Conservation (phyloP, 2,797 vertebrate genomes). For the Eospalax fontanierii region DNA sequence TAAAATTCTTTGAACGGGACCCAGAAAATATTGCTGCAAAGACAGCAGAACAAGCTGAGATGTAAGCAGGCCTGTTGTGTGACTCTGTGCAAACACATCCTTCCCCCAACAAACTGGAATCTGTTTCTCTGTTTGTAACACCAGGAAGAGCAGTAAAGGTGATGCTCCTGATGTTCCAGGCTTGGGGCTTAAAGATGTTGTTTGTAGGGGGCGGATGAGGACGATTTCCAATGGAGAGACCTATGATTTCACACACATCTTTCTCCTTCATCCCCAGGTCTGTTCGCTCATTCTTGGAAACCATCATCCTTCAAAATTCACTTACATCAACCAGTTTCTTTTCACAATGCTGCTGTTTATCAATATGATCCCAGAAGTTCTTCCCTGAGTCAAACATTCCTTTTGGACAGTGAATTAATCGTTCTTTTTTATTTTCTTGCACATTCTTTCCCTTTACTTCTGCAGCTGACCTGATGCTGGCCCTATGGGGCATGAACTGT, state of each 20-base stretch:
- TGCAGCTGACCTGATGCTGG: background rate
- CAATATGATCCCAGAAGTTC: background rate
- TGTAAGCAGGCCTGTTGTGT: background rate
- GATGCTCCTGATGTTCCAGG: no score
- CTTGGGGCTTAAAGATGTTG: background rate
- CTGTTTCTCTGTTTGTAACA: background rate
- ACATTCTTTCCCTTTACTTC: background rate
- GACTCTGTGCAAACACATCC: background rate
- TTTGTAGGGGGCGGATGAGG: background rate
- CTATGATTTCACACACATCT: background rate
- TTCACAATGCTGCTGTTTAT: background rate
- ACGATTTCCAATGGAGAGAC: background rate
- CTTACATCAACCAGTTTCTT: background rate
- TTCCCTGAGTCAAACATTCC: background rate
- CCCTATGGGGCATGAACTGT: rapidly evolving
- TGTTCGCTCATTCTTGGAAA: background rate
- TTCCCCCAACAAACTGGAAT: background rate
- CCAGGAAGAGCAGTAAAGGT: background rate
- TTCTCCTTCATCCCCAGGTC: background rate
- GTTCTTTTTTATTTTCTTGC: background rate
- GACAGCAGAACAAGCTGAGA: background rate
- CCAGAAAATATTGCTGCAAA: background rate
- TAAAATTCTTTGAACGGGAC: conserved; percentile 39
- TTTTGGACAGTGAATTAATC: background rate
- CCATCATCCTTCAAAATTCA: background rate